phyloP scores from a whole-genome alignment of 2,888 invertebrate genomes.

The Mycogona germanica region DNA sequence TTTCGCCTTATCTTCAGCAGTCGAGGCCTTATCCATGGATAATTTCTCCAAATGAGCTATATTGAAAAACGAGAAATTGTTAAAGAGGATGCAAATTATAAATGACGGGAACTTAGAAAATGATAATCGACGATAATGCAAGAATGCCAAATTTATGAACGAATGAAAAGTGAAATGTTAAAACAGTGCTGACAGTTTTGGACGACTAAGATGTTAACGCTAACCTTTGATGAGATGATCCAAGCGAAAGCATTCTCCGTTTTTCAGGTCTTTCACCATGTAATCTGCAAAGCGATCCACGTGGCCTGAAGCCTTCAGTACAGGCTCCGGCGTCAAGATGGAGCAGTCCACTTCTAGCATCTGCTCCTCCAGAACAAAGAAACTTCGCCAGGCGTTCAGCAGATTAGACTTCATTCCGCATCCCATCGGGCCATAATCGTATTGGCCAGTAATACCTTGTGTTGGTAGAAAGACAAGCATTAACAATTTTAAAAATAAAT shows the following conservation, averaged over 20 bases:
- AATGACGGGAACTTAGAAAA: too few relatives aligned
- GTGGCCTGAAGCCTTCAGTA: conserved; percentile 96
- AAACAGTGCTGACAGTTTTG: neutral
- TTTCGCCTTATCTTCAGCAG: conserved; percentile 54
- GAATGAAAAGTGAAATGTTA: neutral
- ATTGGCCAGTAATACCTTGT: conserved; percentile 63
- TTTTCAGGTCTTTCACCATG: conserved; percentile 95
- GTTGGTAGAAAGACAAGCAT: too few relatives aligned
- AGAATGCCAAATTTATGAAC: too few relatives aligned
- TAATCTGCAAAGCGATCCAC: conserved; percentile 98
- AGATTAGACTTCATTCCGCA: conserved; percentile 96
- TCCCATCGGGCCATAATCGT: conserved; percentile 99
- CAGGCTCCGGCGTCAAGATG: conserved; percentile 91
- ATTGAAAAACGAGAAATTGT: conserved; percentile 47
- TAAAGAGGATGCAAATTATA: neutral
- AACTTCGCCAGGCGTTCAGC: conserved; percentile 83
- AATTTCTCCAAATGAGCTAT: conserved; percentile 82
- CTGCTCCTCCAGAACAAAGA: conserved; percentile 93
- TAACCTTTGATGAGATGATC: conserved; percentile 97
- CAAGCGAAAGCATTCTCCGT: conserved; percentile 92
- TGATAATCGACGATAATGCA: too few relatives aligned
- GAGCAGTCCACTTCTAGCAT: conserved; percentile 99
- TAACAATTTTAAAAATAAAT: too few relatives aligned
- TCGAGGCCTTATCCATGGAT: conserved; percentile 66
- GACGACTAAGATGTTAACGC: neutral